Base-by-base conservation (phyloP, 2,797 vertebrate species). In the Nyctibius grandis region DNA sequence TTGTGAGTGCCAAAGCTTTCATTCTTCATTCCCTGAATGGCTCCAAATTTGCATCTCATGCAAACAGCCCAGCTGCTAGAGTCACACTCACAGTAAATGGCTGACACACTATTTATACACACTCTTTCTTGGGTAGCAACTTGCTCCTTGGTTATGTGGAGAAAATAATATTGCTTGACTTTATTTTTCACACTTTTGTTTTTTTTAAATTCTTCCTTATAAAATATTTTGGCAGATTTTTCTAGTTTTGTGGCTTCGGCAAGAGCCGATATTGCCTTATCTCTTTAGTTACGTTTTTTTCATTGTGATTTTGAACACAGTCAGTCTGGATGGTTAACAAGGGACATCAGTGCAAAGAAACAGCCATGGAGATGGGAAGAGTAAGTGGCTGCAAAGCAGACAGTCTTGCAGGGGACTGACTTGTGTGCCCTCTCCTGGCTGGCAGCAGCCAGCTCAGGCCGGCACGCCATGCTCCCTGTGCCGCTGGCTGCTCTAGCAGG, bases 11-110 rank as follows among this genome's bases (percentile, higher is more conserved):
- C 97, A 97, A 96, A 96, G 96, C 92, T 94, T 97, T 95, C 96
- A 96, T 97, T 97, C 96, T 97, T 96, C 92, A 77, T 96, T 93
- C 89, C 53, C 79, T 87, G 93, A 98, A 97, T 86, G 96, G 97
- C 93, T 96, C 78, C 44, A 76, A 76, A 97, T 98, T 98, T 98
- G 97, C 97, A 97, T 98, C 95, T 95, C 94, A 78, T 97, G 97
- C 97, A 97, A 97, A 97, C 96, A 94, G 89, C 93, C 96, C 97
- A 97, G 98, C 97, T 98, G 98, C 97, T 96, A 81, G 89, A 96
- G 95, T 95, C 95, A 76, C 96, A 79, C 90, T 97, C 75, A 26
- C 77, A 84, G 67, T 96, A 97, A 96, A 97, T 95, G 98, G 96
- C 93, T 96, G 97, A 93, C 96, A 83, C 93, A 76, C 94, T 97